Evolutionary conservation across 1,140 invertebrate species (phyloP).

Genomic region (Babylonia areolata): DNA sequence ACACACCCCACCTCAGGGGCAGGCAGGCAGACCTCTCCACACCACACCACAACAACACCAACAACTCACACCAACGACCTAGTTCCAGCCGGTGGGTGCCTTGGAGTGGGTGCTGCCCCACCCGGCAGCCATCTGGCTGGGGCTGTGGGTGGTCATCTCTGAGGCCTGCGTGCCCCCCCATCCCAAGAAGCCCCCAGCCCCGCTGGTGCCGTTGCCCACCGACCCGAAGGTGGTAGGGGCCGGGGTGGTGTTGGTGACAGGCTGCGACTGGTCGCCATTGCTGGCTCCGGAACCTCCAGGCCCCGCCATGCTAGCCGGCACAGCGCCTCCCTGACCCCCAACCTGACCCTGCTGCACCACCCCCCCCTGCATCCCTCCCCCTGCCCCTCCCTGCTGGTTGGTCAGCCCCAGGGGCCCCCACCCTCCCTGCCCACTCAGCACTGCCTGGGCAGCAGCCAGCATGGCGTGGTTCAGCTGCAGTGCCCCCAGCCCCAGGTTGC

Average conservation of each 20-base stretch:
- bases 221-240: constrained; percentile 32
- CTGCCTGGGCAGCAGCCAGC: constrained; percentile 71
- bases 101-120: constrained; percentile 42
- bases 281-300: constrained; percentile 36
- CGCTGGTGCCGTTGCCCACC: constrained; percentile 40
- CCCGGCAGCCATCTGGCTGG: constrained; percentile 39
- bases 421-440: constrained; percentile 63
- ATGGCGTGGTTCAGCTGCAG: constrained; percentile 67
- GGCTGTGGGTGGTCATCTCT: constrained; percentile 44
- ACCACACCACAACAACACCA: neutral
- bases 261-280: constrained; percentile 39
- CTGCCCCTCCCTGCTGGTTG: constrained; percentile 54
- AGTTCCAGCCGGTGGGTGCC: constrained; percentile 45
- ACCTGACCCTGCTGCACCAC: constrained; percentile 34
- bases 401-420: constrained; percentile 64
- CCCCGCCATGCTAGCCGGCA: neutral
- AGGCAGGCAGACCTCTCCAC: neutral
- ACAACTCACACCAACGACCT: constrained; percentile 16
- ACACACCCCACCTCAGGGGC: too few relatives aligned
- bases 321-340: constrained; percentile 7
- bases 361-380: constrained; percentile 45
- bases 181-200: constrained; percentile 42
- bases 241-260: constrained; percentile 34
- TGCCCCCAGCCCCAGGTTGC: constrained; percentile 58
- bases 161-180: constrained; percentile 43